Base-by-base conservation (phyloP, 2,888 invertebrate species). In the Rotaria socialis region DNA sequence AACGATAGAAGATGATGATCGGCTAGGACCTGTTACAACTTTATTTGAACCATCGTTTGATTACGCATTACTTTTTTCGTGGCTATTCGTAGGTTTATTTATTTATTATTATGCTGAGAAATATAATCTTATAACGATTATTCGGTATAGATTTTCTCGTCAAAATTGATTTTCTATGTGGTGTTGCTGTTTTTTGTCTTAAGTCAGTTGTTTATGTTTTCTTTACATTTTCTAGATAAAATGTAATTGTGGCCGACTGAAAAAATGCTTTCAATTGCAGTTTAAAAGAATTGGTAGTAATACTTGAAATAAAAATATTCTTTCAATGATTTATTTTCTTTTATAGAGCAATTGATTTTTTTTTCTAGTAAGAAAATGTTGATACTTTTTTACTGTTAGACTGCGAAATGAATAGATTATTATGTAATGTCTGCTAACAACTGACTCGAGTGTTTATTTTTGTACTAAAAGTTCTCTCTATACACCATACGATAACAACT, bases 11-110 rank as follows among this genome's bases (percentile, higher is more conserved):
- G 24, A 80, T 19, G 47, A 47, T n/a, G 80, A 80, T 80, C 47
- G 80, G 10, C 2, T 80, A 24, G 80, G 80, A 47, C 80, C 80
- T 47, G 80, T 80, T 5, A 80, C 43, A n/a, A 80, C 80, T 8
- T n/a, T 47, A 80, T 80, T 47, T 47, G 47, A 80, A 80, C 80
- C 80, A 47, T 43, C 80, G 16, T 80, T 80, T 80, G 47, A 80
- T 47, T 80, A 80, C 47, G 80, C 80, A 2, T 47, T 80, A 24
- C n/a, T 80, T 11, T 47, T 80, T 11, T 80, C 80, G 11, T 80
- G 80, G 80, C n/a, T 80, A 47, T 80, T 80, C 7, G 80, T 80
- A 24, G 80, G 47, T 11, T 47, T 80, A 14, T 80, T 80, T 43
- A 24, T 43, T 80, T 80, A 80, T 47, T 80, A 80, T n/a, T 47